Evolutionary conservation across 1,140 invertebrate genomes (phyloP).

Genomic region (Pseudomyrmex pallidus): DNA sequence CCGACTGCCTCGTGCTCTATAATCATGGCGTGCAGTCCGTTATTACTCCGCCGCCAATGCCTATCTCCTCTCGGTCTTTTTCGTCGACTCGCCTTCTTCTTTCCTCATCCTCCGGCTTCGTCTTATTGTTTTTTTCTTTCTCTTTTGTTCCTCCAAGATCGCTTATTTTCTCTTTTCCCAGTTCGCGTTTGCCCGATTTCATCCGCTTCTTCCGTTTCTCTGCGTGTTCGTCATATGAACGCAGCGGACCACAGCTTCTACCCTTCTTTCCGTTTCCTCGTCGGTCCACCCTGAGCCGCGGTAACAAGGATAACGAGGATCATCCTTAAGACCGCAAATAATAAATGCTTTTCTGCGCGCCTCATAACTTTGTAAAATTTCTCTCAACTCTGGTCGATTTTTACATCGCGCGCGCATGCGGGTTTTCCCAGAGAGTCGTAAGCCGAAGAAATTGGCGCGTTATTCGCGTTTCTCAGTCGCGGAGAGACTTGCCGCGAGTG

Average conservation of each 20-base stretch:
- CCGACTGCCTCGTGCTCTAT: constrained; percentile 76
- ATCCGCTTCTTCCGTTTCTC: not conserved
- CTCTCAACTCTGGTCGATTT: constrained; percentile 54
- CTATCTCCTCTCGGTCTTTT: constrained; percentile 50
- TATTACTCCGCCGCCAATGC: constrained; percentile 76
- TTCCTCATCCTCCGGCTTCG: constrained; percentile 1
- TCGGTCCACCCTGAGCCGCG: constrained; percentile 58
- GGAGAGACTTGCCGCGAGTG: constrained; percentile 15
- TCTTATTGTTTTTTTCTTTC: constrained; percentile 25
- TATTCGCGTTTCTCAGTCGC: constrained; percentile 42
- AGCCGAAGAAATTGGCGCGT: constrained; percentile 57
- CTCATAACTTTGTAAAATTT: constrained; percentile 71
- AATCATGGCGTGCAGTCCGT: constrained; percentile 76
- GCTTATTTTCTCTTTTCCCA: not conserved
- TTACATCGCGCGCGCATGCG: constrained; percentile 27
- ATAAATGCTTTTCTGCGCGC: constrained; percentile 71
- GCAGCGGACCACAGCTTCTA: constrained; percentile 1
- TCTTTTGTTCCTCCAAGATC: constrained; percentile 23
- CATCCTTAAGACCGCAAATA: constrained; percentile 74
- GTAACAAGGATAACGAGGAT: constrained; percentile 76
- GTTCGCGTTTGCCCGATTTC: constrained; percentile 8
- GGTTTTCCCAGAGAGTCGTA: constrained; percentile 58
- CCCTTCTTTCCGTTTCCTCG: not conserved
- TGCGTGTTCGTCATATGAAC: not conserved
- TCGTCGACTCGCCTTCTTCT: not conserved